phyloP scores from a whole-genome alignment of 1,140 invertebrate species.

The Andricus grossulariae region DNA sequence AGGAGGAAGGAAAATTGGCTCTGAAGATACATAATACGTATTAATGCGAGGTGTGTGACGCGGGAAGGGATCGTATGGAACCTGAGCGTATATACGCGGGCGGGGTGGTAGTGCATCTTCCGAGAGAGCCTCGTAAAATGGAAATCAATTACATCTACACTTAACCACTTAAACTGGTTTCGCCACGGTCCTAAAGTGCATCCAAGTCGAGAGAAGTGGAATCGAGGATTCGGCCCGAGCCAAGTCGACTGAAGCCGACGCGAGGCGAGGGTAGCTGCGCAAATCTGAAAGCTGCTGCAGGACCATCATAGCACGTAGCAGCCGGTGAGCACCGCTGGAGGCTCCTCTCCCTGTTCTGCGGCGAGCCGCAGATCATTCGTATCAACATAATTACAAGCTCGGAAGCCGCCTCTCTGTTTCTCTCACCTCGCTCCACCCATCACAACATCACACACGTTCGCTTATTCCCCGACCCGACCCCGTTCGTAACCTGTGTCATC shows the following conservation, averaged over 20 bases:
- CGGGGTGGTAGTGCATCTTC: slow-evolving; percentile 42
- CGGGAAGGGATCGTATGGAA: background rate
- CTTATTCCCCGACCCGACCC: slow-evolving; percentile 58
- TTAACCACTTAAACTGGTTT: slow-evolving; percentile 77
- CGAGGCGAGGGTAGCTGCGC: slow-evolving; percentile 39
- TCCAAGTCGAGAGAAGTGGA: slow-evolving; percentile 36
- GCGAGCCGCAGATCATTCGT: slow-evolving; percentile 70
- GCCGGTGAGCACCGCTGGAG: slow-evolving; percentile 70
- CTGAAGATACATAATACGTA: background rate
- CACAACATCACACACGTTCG: slow-evolving; percentile 72
- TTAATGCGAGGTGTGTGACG: slow-evolving; percentile 13
- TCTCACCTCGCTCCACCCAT: slow-evolving; percentile 76
- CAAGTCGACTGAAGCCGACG: slow-evolving; percentile 40
- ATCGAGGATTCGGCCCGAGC: slow-evolving; percentile 31
- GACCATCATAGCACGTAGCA: slow-evolving; percentile 51
- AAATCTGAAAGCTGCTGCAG: background rate
- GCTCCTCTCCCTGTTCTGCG: slow-evolving; percentile 69
- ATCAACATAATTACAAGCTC: slow-evolving; percentile 77
- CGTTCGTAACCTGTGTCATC: slow-evolving; percentile 48
- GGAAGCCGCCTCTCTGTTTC: slow-evolving; percentile 75
- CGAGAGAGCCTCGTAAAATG: slow-evolving; percentile 72
- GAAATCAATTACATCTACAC: slow-evolving; percentile 77
- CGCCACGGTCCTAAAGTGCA: slow-evolving; percentile 72
- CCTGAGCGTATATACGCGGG: slow-evolving; percentile 34
- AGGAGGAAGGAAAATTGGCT: background rate